A percentile compares a stretch with the other conserved stretches of the same genome.
Conservation (phyloP, 2,797 vertebrate genomes). For the Myripristis jacobus region DNA sequence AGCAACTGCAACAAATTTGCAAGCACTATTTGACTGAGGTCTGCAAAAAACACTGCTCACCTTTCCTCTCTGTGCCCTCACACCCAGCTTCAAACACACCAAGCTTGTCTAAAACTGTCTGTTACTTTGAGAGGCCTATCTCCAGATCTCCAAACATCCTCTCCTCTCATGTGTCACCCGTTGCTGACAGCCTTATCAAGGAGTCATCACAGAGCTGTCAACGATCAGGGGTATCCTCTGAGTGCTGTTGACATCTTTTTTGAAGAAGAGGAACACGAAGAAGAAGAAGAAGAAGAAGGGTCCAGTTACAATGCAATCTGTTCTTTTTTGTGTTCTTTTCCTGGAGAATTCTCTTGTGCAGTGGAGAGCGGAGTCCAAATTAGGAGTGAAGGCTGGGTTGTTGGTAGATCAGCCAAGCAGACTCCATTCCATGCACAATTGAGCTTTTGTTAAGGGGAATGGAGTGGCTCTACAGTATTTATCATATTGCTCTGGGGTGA, state of each 20-base stretch:
- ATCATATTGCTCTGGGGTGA: slow-evolving; percentile 40
- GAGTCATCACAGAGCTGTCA: slow-evolving; percentile 57
- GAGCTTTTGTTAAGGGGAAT: slow-evolving; percentile 39
- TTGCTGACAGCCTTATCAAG: slow-evolving; percentile 56
- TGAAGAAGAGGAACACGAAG: slow-evolving; percentile 12
- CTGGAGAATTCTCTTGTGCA: slow-evolving; percentile 7
- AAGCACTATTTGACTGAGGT: not conserved
- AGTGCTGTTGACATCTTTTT: slow-evolving; percentile 43
- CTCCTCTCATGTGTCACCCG: slow-evolving; percentile 40
- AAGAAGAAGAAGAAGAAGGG: slow-evolving; percentile 16
- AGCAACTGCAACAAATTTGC: slow-evolving; percentile 1
- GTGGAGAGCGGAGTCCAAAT: slow-evolving; percentile 46
- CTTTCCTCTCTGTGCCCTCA: not conserved
- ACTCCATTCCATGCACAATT: slow-evolving; percentile 30
- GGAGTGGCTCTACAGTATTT: slow-evolving; percentile 35
- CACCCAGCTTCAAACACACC: slow-evolving; percentile 14
- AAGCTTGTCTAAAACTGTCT: slow-evolving; percentile 14
- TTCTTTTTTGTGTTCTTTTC: slow-evolving; percentile 15
- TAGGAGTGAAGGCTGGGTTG: slow-evolving; percentile 51
- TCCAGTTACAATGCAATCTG: slow-evolving; percentile 14
- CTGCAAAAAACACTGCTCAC: not conserved
- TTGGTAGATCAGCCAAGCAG: slow-evolving; percentile 23
- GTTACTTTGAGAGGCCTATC: slow-evolving; percentile 10
- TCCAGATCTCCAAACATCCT: slow-evolving; percentile 17
- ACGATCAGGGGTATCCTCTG: slow-evolving; percentile 17